phyloP scores from a whole-genome alignment of 2,113 vertebrate species.

The Gadus macrocephalus region DNA sequence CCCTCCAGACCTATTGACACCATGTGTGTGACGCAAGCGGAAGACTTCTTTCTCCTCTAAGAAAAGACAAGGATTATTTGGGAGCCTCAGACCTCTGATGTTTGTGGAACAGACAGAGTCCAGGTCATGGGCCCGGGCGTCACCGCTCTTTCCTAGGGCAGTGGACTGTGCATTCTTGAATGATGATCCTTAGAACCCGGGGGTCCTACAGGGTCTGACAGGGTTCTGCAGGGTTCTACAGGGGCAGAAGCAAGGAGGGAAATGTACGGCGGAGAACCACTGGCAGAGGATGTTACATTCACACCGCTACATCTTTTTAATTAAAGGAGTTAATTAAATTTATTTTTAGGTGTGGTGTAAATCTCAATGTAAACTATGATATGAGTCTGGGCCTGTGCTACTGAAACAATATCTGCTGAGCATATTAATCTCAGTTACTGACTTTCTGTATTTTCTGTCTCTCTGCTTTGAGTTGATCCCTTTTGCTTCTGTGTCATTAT shows the following conservation, averaged over 20 bases:
- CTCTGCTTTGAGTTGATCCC: neutral
- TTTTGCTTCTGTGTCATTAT: neutral
- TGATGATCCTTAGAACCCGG: constrained; percentile 43
- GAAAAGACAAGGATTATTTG: constrained; percentile 14
- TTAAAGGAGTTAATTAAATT: constrained; percentile 50
- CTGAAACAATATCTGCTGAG: too few relatives aligned
- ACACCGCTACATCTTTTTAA: constrained; percentile 44
- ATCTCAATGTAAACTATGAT: too few relatives aligned
- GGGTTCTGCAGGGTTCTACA: constrained; percentile 12
- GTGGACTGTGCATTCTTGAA: constrained; percentile 30
- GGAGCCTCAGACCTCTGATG: constrained; percentile 38
- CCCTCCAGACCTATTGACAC: neutral
- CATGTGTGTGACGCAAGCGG: neutral
- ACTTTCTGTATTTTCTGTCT: neutral
- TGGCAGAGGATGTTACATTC: constrained; percentile 42
- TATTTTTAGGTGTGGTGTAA: too few relatives aligned
- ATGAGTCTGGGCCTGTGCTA: too few relatives aligned
- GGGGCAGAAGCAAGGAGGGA: constrained; percentile 7
- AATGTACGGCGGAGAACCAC: constrained; percentile 28
- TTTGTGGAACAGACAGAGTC: constrained; percentile 32
- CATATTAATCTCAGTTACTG: neutral
- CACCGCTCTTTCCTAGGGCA: constrained; percentile 48
- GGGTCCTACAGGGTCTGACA: too few relatives aligned
- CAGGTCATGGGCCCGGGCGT: constrained; percentile 34
- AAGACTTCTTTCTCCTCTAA: too few relatives aligned